phyloP scores from a whole-genome alignment of 2,888 invertebrate genomes.

The Phyto melanocephala region DNA sequence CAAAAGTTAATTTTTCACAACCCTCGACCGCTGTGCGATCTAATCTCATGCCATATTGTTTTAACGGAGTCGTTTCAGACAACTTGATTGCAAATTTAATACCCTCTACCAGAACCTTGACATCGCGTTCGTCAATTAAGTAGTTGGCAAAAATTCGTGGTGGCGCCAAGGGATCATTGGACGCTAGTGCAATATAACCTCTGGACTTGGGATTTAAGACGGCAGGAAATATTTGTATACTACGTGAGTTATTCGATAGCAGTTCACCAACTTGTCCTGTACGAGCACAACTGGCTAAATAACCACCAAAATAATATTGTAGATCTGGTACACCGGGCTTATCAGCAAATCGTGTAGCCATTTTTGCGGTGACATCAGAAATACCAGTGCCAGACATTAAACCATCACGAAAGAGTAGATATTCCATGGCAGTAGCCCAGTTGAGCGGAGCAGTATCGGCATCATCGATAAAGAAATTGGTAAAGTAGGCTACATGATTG shows the following conservation, averaged over 20 bases:
- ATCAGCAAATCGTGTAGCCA: constrained; percentile 89
- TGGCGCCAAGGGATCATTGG: constrained; percentile 87
- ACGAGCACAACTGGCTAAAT: constrained; percentile 90
- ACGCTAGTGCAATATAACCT: constrained; percentile 87
- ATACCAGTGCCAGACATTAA: constrained; percentile 94
- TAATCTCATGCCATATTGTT: constrained; percentile 86
- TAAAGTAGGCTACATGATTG: constrained; percentile 90
- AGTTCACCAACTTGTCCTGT: constrained; percentile 92
- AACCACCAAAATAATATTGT: constrained; percentile 92
- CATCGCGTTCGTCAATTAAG: constrained; percentile 82
- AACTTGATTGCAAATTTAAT: constrained; percentile 88
- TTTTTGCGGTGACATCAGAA: constrained; percentile 91
- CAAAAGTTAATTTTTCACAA: constrained; percentile 87
- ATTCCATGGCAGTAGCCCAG: constrained; percentile 96
- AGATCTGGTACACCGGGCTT: constrained; percentile 88
- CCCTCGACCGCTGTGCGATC: constrained; percentile 87
- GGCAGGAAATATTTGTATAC: constrained; percentile 88
- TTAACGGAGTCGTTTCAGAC: constrained; percentile 84
- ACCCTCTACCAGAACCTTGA: constrained; percentile 89
- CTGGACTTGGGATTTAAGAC: constrained; percentile 92
- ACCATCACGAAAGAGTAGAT: constrained; percentile 91
- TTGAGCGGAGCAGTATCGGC: constrained; percentile 91
- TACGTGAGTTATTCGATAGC: constrained; percentile 84
- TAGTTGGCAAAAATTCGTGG: constrained; percentile 93
- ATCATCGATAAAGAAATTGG: constrained; percentile 90